Evolutionary conservation across 2,113 vertebrate genomes (phyloP).

Genomic region (Todiramphus saurophagus): DNA sequence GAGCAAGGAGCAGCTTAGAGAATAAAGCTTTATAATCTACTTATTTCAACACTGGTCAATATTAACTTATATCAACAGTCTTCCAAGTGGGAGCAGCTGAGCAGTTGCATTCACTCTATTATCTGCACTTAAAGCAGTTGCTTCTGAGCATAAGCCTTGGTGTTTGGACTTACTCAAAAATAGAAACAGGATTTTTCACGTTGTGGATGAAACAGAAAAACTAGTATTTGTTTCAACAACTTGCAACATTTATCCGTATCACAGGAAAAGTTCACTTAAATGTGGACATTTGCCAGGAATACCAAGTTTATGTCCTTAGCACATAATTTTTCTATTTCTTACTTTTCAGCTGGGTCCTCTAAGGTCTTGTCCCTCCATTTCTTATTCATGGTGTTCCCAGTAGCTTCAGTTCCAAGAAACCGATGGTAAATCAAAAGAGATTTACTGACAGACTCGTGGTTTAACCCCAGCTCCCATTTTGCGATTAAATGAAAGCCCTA

Average conservation of each 20-base stretch:
- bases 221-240: background rate
- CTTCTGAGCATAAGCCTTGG: background rate
- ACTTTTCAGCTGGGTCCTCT: background rate
- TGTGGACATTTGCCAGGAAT: background rate
- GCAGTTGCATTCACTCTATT: background rate
- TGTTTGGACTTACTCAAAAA: background rate
- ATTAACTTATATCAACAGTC: background rate
- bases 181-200: background rate
- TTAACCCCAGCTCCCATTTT: background rate
- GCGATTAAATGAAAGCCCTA: background rate
- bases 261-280: background rate
- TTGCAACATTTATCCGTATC: background rate
- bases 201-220: background rate
- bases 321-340: background rate
- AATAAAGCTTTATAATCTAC: background rate
- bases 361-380: background rate
- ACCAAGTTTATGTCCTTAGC: background rate
- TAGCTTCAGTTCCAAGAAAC: background rate
- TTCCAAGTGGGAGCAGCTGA: background rate
- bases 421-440: background rate
- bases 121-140: background rate
- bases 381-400: background rate
- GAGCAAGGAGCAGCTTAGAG: background rate
- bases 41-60: background rate
- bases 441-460: background rate